Evolutionary conservation across 2,113 vertebrate species (phyloP).

Genomic region (Condylura cristata): DNA sequence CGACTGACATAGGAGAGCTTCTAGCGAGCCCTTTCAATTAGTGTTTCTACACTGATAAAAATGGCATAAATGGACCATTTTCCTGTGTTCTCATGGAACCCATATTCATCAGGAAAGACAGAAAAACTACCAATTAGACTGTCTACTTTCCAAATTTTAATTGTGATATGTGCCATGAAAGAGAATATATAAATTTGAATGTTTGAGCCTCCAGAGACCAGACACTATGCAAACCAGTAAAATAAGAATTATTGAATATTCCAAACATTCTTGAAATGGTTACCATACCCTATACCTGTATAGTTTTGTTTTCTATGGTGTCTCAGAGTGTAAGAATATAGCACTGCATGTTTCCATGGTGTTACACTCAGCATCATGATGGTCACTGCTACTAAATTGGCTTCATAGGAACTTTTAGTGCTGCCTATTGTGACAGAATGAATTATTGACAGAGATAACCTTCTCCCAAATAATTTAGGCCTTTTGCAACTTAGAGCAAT

Average conservation of each 20-base stretch:
- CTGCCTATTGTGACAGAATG: slow-evolving; percentile 56
- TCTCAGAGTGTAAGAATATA: slow-evolving; percentile 35
- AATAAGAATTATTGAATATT: neutral
- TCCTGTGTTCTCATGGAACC: neutral
- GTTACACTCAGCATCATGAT: slow-evolving; percentile 40
- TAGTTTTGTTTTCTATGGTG: slow-evolving; percentile 47
- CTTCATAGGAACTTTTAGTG: slow-evolving; percentile 40
- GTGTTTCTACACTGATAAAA: neutral
- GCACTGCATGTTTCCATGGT: slow-evolving; percentile 11
- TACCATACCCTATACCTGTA: neutral
- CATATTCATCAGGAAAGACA: neutral
- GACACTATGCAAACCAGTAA: neutral
- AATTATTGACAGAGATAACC: slow-evolving; percentile 70
- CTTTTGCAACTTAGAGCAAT: slow-evolving; percentile 63
- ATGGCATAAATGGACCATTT: neutral
- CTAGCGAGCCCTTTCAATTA: too few species aligned
- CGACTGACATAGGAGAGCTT: too few species aligned
- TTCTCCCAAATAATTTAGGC: slow-evolving; percentile 78
- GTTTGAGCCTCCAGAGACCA: neutral
- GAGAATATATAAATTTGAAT: neutral
- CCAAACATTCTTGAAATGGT: slow-evolving; percentile 15
- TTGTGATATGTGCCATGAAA: neutral
- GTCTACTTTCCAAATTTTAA: neutral
- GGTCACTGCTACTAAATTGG: slow-evolving; percentile 46
- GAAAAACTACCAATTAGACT: neutral